Evolutionary conservation across 2,113 vertebrate species (phyloP), one percentile per base, ranked within the genome.

Genomic region (Dasypus novemcinctus): DNA sequence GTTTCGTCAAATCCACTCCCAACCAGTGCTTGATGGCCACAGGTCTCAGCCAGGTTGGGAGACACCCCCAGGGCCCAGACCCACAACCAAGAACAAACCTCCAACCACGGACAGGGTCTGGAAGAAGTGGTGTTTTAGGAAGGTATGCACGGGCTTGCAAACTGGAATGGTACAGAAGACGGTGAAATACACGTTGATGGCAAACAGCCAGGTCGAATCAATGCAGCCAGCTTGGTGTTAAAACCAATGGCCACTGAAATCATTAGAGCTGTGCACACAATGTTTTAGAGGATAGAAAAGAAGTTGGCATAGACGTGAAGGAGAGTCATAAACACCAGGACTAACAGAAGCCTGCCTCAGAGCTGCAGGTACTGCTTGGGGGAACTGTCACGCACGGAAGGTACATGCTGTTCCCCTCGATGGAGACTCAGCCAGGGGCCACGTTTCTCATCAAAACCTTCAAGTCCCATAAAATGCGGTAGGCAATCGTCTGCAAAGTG

Each of bases 331-430:
- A 99, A 99, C 99, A 99, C 99, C 96, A 99, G 98, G 86, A 99
- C 99, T 0, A 99, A 98, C 89, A 99, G 98, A 11, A 99, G 99
- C 0, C 99, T 98, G 0, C 99, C 99, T 0, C 99, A 99, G 27
- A 99, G 98, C 98, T 99, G 99, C 99, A 99, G 99, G 99, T 99
- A 99, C 98, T 99, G 99, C 76, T 99, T 99, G 0, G 99, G 99
- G 33, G 99, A 99, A 97, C 99, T 99, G 97, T 99, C 99, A 0
- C 99, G 98, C 99, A 99, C 99, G 87, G 99, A 99, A 4, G 99
- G 99, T 49, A 99, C 99, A 99, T 99, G 98, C 99, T 99, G 98
- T 99, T 99, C 25, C 99, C 99, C 95, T 99, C 99, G 99, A 99
- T 12, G 99, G 99, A 0, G 99, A 99, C 98, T 99, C 99, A 0